Base-by-base conservation (phyloP, 2,113 vertebrate genomes). In the Pedetes capensis region DNA sequence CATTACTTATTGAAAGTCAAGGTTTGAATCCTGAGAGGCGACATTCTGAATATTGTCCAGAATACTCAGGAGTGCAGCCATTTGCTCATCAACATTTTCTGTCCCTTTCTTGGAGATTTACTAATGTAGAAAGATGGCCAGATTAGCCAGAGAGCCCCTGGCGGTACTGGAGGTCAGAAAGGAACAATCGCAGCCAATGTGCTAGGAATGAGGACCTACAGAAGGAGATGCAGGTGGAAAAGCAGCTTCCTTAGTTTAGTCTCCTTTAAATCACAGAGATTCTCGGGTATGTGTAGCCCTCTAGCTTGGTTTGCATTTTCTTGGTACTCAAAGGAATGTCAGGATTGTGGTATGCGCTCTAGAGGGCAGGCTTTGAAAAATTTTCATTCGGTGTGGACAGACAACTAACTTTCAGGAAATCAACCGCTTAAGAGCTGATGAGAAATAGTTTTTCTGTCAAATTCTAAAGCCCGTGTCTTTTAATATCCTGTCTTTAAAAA, bases 381-480 rank as follows among this genome's bases (percentile, higher is more conserved):
- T 80, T 27, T 51, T 80, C 14, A 51, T 71, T 63, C 74, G 79
- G 47, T 95, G 88, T 91, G 86, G 39, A 57, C 32, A 16, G 82
- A 61, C 66, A 14, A 5, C 32, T 66, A 16, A 39, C 78, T 93
- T 68, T 87, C 9, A 22, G 75, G 68, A 86, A 44, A 42, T 27
- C 59, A 32, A 34, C 53, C 44, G 53, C 61, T 37, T 37, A 34
- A 82, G 2, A 64, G 12, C 17, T 66, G 66, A 64, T 66, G 34
- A 79, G 63, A 74, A 71, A 44, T 42, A 64, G 25, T 91, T 80
- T 88, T 49, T 91, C 69, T 59, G 25, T 94, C 57, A 88, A 78
- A 91, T 88, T 88, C 25, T 72, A 72, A 93, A 84, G 57, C 71
- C 61, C 12, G 39, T 94, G n/a, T 80, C 78, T 86, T 89, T 81